Evolutionary conservation across 1,140 invertebrate species (phyloP), one percentile per base, ranked within the genome.

Genomic region (Drosophila athabasca): DNA sequence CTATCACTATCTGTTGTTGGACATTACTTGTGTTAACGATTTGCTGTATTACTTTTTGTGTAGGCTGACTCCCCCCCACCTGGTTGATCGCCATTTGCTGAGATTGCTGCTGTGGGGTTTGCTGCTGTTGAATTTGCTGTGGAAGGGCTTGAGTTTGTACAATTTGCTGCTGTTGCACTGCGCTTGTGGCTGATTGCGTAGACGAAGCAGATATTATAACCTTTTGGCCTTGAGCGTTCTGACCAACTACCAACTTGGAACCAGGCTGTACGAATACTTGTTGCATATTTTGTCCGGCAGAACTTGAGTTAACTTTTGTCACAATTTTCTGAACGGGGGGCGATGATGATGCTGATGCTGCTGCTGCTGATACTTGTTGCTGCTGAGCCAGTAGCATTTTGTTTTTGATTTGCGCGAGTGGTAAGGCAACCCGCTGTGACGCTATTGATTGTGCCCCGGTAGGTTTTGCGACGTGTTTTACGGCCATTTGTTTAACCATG

Each of bases 11-110:
- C 49, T 92, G 91, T 53, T 92, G 91, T n/a, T 91, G 91, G 13
- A 90, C 82, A 73, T 91, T 92, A 35, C 91, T 90, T 0, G 90
- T 91, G 69, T 92, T 91, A 6, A 92, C 90, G 62, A 91, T 90
- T 67, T 91, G 90, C 64, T 90, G 91, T 52, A 92, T 90, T 19
- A 89, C 85, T 46, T 91, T 92, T 71, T 91, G 91, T 7, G 83
- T 87, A 3, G 82, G 78, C n/a, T 83, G 89, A 17, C 24, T 70
- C 46, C 44, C 57, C 46, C 44, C 57, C 11, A 67, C 64, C 53
- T 68, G 90, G 50, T 76, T 88, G 0, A 91, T 55, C 19, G 82
- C 73, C 51, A 90, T 74, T 41, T 91, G 82, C 53, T 87, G 80
- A 9, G 76, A 50, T 53, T 85, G 78, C 48, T 80, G 79, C 65